phyloP scores from a whole-genome alignment of 2,113 vertebrate species.

The Poecilia latipinna region DNA sequence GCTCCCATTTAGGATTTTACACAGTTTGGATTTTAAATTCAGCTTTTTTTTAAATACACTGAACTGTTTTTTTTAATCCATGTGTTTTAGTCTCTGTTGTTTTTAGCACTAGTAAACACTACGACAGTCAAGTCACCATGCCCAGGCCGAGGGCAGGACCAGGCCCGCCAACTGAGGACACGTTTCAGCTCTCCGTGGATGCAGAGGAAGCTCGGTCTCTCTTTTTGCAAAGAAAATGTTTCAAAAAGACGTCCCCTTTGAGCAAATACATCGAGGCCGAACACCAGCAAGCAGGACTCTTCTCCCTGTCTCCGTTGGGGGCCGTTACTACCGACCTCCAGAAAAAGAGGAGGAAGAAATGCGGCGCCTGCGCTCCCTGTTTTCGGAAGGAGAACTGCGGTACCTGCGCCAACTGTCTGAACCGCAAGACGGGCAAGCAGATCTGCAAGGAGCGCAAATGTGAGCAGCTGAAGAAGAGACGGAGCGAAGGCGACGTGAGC shows the following conservation, averaged over 20 bases:
- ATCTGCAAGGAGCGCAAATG: conserved; percentile 90
- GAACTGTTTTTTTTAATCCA: background rate
- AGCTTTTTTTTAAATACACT: conserved; percentile 1
- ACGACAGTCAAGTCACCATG: conserved; percentile 61
- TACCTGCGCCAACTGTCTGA: conserved; percentile 86
- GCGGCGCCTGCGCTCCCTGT: conserved; percentile 85
- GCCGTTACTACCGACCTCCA: conserved; percentile 44
- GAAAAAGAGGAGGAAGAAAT: conserved; percentile 87
- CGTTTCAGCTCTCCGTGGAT: conserved; percentile 62
- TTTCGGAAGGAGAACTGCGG: conserved; percentile 85
- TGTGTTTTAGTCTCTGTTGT: conserved; percentile 17
- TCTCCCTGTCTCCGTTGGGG: conserved; percentile 51
- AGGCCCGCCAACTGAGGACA: conserved; percentile 47
- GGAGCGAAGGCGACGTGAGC: conserved; percentile 60
- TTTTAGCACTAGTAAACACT: background rate
- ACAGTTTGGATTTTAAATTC: conserved; percentile 17
- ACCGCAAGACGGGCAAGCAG: conserved; percentile 88
- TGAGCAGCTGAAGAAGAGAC: conserved; percentile 84
- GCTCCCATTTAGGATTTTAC: background rate
- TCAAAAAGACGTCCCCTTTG: conserved; percentile 68
- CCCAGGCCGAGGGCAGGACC: conserved; percentile 42
- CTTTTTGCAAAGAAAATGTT: conserved; percentile 29
- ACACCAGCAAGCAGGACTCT: conserved; percentile 77
- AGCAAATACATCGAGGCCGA: conserved; percentile 78
- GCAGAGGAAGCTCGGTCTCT: conserved; percentile 58